These are phyloP conservation scores for Neomonachus schauinslandi DNA, from an alignment of 2,113 vertebrate species.

Conservation along the genomic window DNA sequence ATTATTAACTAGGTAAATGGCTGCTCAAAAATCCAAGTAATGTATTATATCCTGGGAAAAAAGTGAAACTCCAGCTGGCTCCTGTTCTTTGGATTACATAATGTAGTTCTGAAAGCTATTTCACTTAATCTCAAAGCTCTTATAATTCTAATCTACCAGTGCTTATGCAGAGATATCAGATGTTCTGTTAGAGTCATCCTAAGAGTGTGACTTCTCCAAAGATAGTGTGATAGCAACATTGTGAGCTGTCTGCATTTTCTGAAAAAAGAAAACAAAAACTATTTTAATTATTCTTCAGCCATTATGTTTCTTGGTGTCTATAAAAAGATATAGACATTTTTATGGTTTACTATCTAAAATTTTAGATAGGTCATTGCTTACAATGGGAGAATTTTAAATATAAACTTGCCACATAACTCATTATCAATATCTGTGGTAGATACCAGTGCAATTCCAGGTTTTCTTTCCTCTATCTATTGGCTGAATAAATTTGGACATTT, in stretches of 20 bases:
- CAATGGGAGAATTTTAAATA: background rate
- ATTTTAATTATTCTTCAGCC: background rate
- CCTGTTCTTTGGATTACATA: background rate
- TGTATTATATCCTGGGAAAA: background rate
- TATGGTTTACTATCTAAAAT: background rate
- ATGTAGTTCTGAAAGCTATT: background rate
- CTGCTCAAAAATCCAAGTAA: background rate
- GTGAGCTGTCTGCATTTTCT: background rate
- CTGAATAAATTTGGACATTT: background rate
- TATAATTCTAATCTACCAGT: background rate
- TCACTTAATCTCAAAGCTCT: background rate
- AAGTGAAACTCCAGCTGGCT: background rate
- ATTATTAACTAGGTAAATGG: background rate
- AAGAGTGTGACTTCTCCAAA: background rate
- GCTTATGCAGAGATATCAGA: background rate
- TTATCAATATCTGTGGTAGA: background rate
- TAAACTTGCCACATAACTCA: background rate
- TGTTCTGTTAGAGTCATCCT: background rate
- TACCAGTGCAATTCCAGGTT: background rate
- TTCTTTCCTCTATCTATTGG: background rate
- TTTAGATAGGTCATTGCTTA: background rate
- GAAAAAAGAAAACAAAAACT: background rate
- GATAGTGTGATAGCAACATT: background rate
- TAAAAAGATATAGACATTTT: background rate
- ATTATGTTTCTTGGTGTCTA: background rate